Percentiles rank a stretch among this genome's conserved stretches.
Evolutionary conservation across 2,888 invertebrate genomes (phyloP).

Genomic region (Eledone cirrhosa): DNA sequence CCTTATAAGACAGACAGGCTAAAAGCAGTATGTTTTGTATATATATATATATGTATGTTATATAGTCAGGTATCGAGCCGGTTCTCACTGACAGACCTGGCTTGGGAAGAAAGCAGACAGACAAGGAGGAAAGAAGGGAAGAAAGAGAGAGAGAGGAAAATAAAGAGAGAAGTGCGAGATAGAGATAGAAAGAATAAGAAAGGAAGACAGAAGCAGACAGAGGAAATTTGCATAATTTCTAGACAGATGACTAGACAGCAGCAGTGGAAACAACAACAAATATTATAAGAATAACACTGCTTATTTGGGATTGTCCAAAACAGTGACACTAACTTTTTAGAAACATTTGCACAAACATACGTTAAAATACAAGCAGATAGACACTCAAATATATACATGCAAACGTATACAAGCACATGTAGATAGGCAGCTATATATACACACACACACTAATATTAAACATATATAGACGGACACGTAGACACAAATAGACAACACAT

Average conservation of each 20-base stretch:
- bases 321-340: no score
- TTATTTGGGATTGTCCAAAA: background rate
- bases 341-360: no score
- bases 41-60: no score
- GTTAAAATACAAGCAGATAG: no score
- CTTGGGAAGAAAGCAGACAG: background rate
- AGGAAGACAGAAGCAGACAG: background rate
- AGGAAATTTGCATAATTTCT: conserved; percentile 16
- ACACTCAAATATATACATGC: no score
- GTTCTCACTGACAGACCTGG: background rate
- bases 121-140: background rate
- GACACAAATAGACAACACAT: no score
- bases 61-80: conserved; percentile 1
- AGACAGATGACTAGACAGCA: conserved; percentile 21
- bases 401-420: no score
- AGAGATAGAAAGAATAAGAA: background rate
- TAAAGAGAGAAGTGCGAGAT: background rate
- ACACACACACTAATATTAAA: no score
- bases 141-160: background rate
- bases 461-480: no score
- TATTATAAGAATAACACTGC: background rate
- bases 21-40: no score
- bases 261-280: background rate
- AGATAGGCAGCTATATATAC: no score
- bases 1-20: no score